Evolutionary conservation across 2,888 invertebrate species (phyloP), one percentile per base, ranked within the genome.

Genomic region (Tenodera sinensis): DNA sequence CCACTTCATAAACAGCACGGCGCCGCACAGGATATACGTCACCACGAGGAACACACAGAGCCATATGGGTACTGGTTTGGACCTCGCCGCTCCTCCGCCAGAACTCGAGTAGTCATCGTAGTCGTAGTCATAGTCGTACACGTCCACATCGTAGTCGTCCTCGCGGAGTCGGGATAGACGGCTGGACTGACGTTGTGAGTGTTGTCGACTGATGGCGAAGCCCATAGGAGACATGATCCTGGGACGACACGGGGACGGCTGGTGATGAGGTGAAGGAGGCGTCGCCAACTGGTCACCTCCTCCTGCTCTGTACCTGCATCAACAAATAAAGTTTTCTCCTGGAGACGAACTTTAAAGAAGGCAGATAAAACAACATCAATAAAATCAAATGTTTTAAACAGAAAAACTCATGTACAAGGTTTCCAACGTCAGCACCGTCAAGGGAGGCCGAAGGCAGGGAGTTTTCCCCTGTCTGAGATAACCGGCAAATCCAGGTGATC

Each of bases 21-120:
- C 98, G 25, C 98, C 98, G 0, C 97, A 97, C 89, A 98, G 95
- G 91, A 98, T 98, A 93, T 98, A 98, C 90, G 97, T 97, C 34
- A 98, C 96, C 34, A 98, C 98, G 85, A 98, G 94, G 92, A 97
- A 96, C 89, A 98, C 97, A 93, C 98, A 98, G 90, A 98, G 93
- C 97, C 97, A 97, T 92, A 98, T 98, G 0, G 98, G 98, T 12
- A 98, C 98, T 0, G 97, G 97, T 93, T 93, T 94, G 93, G 93
- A 94, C 94, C 93, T 91, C 90, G 90, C 91, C 89, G 91, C n/a
- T 94, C 95, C 91, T 95, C 96, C 94, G 89, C 84, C 88, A 89
- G 88, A 91, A 91, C 34, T 90, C 89, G 91, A 71, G 54, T 91
- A 91, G 85, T 91, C 91, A 84, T 92, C 91, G 89, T 91, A 90